Evolutionary conservation across 2,113 vertebrate genomes (phyloP), one percentile per base, ranked within the genome.

Genomic region (Sisor rabdophorus): DNA sequence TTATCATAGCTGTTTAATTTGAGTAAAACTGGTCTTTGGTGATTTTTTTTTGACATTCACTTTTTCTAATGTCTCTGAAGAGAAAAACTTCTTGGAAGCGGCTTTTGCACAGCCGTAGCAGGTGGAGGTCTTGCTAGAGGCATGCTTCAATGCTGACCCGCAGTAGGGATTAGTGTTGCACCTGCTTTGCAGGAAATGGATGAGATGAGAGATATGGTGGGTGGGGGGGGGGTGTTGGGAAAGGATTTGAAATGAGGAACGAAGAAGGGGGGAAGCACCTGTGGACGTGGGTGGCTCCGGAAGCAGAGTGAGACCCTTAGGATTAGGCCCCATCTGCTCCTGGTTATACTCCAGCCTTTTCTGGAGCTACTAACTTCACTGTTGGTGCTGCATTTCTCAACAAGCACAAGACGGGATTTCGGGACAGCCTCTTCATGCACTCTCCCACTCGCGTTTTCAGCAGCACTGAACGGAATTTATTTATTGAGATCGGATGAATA

Each of bases 281-380:
- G 81, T 82, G 81, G 76, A 79, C 63, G 78, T 85, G 84, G 78
- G 82, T 80, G 82, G 81, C 75, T 82, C 80, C 77, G 80, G 84
- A 82, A 80, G 71, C 71, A 63, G 73, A 77, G 58, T 71, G 73
- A 79, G 75, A 79, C 82, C 83, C 80, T 82, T 30, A 73, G 79
- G 82, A 76, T 84, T 81, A 84, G 72, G 77, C 81, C 81, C 76
- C 84, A 85, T 85, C 81, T 85, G 84, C 79, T 84, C 67, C 82
- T 83, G 78, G 75, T 80, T 83, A 80, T 75, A 64, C 78, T 78
- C 77, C 81, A 65, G 71, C 75, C 56, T 69, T 80, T 40, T 79
- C 73, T 84, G 79, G 80, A 76, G 53, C 67, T 80, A 81, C 79
- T 80, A 74, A 80, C 75, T 74, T 81, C 54, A 48, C 56, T 16